These are phyloP conservation scores for Gymnogyps californianus DNA, from an alignment of 2,113 vertebrate genomes.

Conservation along the genomic window DNA sequence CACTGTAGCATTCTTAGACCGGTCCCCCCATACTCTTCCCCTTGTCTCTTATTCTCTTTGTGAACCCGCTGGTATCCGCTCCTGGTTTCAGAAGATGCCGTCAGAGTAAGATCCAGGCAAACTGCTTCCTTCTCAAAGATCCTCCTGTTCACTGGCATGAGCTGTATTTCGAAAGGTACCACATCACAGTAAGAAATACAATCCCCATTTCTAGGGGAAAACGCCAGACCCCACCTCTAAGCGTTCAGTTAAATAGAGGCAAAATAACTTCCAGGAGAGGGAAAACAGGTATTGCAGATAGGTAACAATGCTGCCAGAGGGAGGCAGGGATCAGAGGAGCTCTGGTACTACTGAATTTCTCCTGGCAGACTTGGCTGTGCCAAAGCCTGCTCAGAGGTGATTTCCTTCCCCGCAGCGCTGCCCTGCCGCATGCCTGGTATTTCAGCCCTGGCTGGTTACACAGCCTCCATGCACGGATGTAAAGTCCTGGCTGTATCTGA, in stretches of 20 bases:
- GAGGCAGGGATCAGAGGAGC: not conserved
- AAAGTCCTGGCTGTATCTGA: not conserved
- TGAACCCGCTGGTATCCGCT: not conserved
- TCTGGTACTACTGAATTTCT: not conserved
- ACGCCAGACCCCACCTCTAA: not conserved
- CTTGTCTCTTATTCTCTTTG: constrained; percentile 19
- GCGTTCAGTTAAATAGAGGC: not conserved
- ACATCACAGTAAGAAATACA: not conserved
- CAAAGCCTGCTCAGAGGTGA: not conserved
- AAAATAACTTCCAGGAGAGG: not conserved
- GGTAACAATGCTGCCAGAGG: not conserved
- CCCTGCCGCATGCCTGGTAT: not conserved
- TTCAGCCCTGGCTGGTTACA: not conserved
- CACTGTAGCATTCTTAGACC: constrained; percentile 62
- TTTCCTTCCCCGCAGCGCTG: not conserved
- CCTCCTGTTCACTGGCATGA: not conserved
- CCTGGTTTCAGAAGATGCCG: not conserved
- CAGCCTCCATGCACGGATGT: not conserved
- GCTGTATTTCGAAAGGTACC: not conserved
- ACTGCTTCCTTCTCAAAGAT: not conserved
- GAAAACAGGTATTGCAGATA: not conserved
- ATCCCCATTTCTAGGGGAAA: not conserved
- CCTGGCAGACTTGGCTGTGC: not conserved
- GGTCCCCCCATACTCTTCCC: constrained; percentile 56
- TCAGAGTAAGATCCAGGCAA: not conserved